Conservation (phyloP, 1,140 invertebrate genomes). For the Venturia canescens region DNA sequence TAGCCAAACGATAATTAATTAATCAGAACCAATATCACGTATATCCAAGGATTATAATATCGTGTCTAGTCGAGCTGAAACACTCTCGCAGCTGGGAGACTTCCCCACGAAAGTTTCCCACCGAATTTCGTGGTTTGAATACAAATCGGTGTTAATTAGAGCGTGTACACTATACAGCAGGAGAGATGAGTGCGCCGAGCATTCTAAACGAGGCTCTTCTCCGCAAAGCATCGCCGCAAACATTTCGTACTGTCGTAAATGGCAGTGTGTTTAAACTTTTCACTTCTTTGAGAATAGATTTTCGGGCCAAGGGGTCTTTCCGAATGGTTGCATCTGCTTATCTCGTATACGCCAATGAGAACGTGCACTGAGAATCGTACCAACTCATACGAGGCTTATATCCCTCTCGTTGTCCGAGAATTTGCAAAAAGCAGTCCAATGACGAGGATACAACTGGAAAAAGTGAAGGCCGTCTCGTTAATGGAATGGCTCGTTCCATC, state of each 20-base stretch:
- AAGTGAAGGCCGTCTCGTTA: slow-evolving; percentile 41
- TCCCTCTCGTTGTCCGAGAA: neutral
- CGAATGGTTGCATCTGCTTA: neutral
- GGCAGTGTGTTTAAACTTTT: slow-evolving; percentile 13
- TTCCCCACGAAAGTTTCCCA: slow-evolving; percentile 24
- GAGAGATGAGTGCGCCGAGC: slow-evolving; percentile 3
- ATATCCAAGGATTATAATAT: slow-evolving; percentile 22
- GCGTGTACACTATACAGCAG: slow-evolving; percentile 1
- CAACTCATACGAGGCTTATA: neutral
- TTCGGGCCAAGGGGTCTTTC: slow-evolving; percentile 27
- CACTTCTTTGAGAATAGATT: slow-evolving; percentile 33
- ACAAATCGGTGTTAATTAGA: slow-evolving; percentile 42
- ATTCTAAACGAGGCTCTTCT: slow-evolving; percentile 26
- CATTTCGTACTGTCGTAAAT: slow-evolving; percentile 12
- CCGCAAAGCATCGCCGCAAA: neutral
- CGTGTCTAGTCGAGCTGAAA: neutral
- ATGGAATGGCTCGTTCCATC: slow-evolving; percentile 50
- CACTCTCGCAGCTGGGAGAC: slow-evolving; percentile 12
- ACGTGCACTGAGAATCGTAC: neutral
- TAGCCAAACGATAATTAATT: neutral
- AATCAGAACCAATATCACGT: slow-evolving; percentile 23
- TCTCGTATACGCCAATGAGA: neutral
- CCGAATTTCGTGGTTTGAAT: slow-evolving; percentile 38
- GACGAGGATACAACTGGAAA: neutral
- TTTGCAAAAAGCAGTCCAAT: slow-evolving; percentile 11